Base-by-base conservation (phyloP, 2,113 vertebrate species). In the Halcyon malimbica region DNA sequence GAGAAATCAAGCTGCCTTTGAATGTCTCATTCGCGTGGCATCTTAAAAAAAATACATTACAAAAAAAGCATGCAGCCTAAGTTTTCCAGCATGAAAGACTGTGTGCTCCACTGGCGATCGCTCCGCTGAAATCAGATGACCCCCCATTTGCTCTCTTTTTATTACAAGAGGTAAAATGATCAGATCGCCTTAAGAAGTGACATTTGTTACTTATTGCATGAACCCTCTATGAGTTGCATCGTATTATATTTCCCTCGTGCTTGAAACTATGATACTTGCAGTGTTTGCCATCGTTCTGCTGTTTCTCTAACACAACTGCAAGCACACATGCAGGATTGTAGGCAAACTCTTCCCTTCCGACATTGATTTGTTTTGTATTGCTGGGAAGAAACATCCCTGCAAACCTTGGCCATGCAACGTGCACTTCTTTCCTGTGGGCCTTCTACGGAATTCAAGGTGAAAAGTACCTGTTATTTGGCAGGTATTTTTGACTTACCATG, bases 281-380 rank as follows among this genome's bases (percentile, higher is more conserved):
- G 35, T 12, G 39, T 57, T 93, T 82, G 39, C 42, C 56, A 13
- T 35, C 57, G 82, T 73, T 81, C 65, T 67, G 24, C 37, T 42
- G 39, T 68, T 89, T 68, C 39, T 74, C 15, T 76, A 69, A 37
- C 5, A 2, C 53, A 65, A 83, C 60, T 41, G 35, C 35, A 94
- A 79, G 69, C 63, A 79, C 25, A 71, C n/a, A 9, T 31, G 13
- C 75, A 48, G 48, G 74, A 37, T 6, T 87, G 86, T 62, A 90
- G 68, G 56, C 46, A 83, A 95, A 93, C 48, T 89, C 71, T 33
- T 85, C 42, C 54, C 54, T 94, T 74, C 51, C 6, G 11, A 6
- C 73, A 89, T 20, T 57, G 86, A 84, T 96, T 78, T 93, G 60
- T 75, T 94, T 93, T 87, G 60, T 64, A 13, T 51, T 83, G 67